These are phyloP conservation scores for Crenuchus spilurus DNA, from an alignment of 2,797 vertebrate species.

Conservation along the genomic window DNA sequence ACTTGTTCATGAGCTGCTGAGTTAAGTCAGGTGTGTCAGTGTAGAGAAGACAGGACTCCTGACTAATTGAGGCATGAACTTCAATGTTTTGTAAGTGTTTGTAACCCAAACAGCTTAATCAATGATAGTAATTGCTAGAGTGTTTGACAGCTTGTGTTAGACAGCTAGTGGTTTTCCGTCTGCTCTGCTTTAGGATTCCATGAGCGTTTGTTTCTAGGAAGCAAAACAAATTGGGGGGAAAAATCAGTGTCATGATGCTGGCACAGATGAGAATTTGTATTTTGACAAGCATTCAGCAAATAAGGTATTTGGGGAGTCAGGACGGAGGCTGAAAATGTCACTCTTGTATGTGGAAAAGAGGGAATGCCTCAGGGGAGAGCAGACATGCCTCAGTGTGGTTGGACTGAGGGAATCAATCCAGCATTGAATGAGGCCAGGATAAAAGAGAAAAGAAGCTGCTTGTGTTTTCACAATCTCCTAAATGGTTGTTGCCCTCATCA, in stretches of 20 bases:
- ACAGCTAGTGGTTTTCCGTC: background rate
- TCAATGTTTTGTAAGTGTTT: background rate
- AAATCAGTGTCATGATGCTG: conserved; percentile 4
- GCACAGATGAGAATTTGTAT: conserved; percentile 22
- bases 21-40: no score
- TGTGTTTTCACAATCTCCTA: background rate
- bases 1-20: no score
- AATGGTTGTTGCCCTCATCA: no score
- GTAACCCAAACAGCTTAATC: background rate
- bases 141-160: background rate
- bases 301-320: conserved; percentile 35
- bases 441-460: background rate
- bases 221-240: background rate
- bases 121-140: background rate
- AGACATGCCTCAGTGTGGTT: background rate
- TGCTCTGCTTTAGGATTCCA: background rate
- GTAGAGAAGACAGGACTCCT: no score
- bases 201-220: background rate
- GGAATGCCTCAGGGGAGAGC: background rate
- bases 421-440: background rate
- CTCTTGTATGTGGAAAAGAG: conserved; percentile 15
- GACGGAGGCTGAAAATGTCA: conserved; percentile 46
- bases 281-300: conserved; percentile 16
- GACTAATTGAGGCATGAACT: background rate
- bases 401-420: background rate